Percentiles rank a stretch among this genome's conserved stretches.
phyloP scores from a whole-genome alignment of 2,888 invertebrate species.

The Hydriomena furcata region DNA sequence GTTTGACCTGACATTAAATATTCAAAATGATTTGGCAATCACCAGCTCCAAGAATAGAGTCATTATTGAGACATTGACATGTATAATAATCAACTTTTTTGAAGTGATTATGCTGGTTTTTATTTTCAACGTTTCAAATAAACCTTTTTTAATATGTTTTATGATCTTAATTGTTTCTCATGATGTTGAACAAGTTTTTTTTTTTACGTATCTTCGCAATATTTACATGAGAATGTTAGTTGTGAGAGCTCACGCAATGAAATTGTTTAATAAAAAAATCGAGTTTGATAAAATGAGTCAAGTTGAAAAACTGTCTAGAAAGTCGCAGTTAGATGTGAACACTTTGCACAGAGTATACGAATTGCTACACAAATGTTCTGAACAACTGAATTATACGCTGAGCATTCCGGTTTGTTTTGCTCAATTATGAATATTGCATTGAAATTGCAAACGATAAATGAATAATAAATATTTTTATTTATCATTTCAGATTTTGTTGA shows the following conservation, averaged over 20 bases:
- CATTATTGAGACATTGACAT: slow-evolving; percentile 36
- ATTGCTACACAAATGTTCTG: slow-evolving; percentile 58
- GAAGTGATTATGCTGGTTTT: slow-evolving; percentile 37
- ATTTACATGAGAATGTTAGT: slow-evolving; percentile 54
- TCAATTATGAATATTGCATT: too few species aligned
- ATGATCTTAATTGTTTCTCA: slow-evolving; percentile 45
- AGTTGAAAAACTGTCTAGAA: slow-evolving; percentile 53
- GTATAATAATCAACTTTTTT: slow-evolving; percentile 37
- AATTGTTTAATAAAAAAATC: slow-evolving; percentile 40
- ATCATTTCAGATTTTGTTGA: slow-evolving; percentile 59
- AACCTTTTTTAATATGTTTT: neutral
- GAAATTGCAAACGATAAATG: too few species aligned
- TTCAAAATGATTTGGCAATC: slow-evolving; percentile 43
- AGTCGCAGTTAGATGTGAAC: slow-evolving; percentile 49
- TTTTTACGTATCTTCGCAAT: slow-evolving; percentile 47
- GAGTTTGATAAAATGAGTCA: slow-evolving; percentile 35
- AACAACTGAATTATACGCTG: slow-evolving; percentile 61
- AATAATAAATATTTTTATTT: neutral
- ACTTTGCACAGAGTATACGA: slow-evolving; percentile 61
- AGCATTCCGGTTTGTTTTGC: slow-evolving; percentile 56
- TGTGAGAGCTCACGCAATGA: slow-evolving; percentile 55
- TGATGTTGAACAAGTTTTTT: slow-evolving; percentile 58
- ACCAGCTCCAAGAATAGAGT: slow-evolving; percentile 37
- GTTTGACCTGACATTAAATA: slow-evolving; percentile 57
- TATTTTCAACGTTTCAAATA: neutral